Conservation (phyloP, 2,797 vertebrate species). For the Numenius phaeopus region DNA sequence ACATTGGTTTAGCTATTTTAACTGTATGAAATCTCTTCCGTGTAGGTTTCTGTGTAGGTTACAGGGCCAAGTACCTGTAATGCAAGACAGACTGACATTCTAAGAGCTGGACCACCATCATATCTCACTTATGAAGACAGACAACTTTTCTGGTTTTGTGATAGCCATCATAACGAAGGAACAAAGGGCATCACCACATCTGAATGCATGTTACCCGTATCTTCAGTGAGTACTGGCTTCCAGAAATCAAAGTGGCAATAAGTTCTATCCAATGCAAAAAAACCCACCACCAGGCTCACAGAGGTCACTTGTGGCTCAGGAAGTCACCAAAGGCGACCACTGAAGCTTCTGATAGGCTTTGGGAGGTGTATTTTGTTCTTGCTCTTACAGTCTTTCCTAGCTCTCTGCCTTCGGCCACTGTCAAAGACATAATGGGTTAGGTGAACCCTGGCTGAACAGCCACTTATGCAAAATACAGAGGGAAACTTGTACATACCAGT, state of each 20-base stretch:
- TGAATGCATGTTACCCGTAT: neutral
- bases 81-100: neutral
- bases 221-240: neutral
- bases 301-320: neutral
- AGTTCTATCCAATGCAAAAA: neutral
- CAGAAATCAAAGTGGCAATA: neutral
- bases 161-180: neutral
- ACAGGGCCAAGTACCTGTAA: neutral
- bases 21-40: neutral
- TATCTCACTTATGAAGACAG: neutral
- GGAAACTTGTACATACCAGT: slow-evolving; percentile 76
- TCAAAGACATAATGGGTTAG: neutral
- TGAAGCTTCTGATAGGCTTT: neutral
- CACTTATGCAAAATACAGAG: neutral
- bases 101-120: neutral
- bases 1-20: neutral
- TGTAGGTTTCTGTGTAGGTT: neutral
- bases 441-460: neutral
- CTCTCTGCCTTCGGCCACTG: neutral
- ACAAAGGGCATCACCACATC: neutral
- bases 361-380: neutral
- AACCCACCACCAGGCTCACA: neutral
- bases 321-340: neutral
- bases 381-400: neutral
- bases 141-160: neutral